A percentile compares a stretch with the other conserved stretches of the same genome.
These are phyloP conservation scores for Pammene fasciana DNA, from an alignment of 2,888 invertebrate species.

Conservation along the genomic window DNA sequence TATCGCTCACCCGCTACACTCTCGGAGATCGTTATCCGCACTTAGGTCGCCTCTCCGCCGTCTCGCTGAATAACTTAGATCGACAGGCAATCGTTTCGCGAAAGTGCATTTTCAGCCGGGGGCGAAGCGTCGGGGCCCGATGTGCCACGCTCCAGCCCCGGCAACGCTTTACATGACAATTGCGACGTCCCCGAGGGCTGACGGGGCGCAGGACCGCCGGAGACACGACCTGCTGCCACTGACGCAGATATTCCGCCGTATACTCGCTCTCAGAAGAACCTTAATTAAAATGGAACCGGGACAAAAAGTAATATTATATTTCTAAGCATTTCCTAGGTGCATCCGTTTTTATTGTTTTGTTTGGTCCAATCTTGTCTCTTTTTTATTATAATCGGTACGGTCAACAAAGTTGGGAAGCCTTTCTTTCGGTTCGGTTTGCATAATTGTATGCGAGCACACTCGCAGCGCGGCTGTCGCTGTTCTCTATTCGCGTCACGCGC, in stretches of 20 bases:
- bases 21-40: constrained; percentile 68
- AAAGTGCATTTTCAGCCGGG: constrained; percentile 81
- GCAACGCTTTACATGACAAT: constrained; percentile 79
- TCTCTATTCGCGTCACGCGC: constrained; percentile 77
- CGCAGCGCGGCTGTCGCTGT: constrained; percentile 44
- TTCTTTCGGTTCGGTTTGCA: constrained; percentile 78
- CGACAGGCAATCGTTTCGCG: constrained; percentile 77
- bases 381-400: constrained; percentile 49
- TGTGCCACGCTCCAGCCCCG: constrained; percentile 62
- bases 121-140: constrained; percentile 61
- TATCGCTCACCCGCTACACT: constrained; percentile 57
- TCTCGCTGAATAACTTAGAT: constrained; percentile 71
- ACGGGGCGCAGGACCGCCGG: constrained; percentile 56
- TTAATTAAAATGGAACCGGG: constrained; percentile 25
- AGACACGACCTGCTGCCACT: constrained; percentile 53
- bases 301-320: constrained; percentile 18
- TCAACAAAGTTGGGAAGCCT: constrained; percentile 59
- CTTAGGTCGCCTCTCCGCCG: constrained; percentile 61
- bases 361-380: constrained; percentile 34
- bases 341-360: not conserved
- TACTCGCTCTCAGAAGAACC: constrained; percentile 39
- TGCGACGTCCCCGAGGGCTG: constrained; percentile 69
- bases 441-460: constrained; percentile 77
- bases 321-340: not conserved
- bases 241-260: constrained; percentile 56